Evolutionary conservation across 2,888 invertebrate species (phyloP), one percentile per base, ranked within the genome.

Genomic region (Punctoribates punctum): DNA sequence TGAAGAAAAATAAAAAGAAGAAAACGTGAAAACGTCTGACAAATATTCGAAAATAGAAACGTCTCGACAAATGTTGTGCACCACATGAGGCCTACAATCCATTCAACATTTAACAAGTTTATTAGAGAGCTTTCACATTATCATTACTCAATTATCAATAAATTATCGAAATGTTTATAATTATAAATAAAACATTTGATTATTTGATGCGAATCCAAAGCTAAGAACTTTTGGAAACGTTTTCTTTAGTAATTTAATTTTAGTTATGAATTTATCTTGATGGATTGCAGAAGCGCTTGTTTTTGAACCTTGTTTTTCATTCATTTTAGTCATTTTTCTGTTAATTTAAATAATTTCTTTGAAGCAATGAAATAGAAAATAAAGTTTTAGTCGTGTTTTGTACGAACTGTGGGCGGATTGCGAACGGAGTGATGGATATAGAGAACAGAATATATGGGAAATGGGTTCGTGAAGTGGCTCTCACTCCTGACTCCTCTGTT

Each of bases 391-490:
- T 27, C 23, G 1, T 65, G 65, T 65, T 65, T 38, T 25, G 25
- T 23, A 17, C 23, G 23, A 51, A 2, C 25, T 38, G 65, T 65
- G 65, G 65, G 65, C 65, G 65, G 29, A 34, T 34, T 65, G 57
- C 51, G 23, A 20, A 57, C 8, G 34, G 20, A 65, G 17, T 20
- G 62, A 62, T 34, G 20, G 8, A n/a, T 65, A 38, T 42, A 42
- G 42, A 42, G 42, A 42, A 34, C 1, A 11, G 42, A 42, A 42
- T 42, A 42, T 34, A 11, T 65, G 65, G 9, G 65, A 65, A 65
- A 34, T 65, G 65, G 25, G 65, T 34, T n/a, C 25, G 9, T 38
- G 65, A 65, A 65, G n/a, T 34, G 38, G 27, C 34, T 65, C 57
- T 57, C 23, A 20, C 25, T 25, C n/a, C n/a, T 6, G 54, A 6